These are phyloP conservation scores for Syrista parreyssii DNA, from an alignment of 2,888 invertebrate genomes.

Conservation along the genomic window DNA sequence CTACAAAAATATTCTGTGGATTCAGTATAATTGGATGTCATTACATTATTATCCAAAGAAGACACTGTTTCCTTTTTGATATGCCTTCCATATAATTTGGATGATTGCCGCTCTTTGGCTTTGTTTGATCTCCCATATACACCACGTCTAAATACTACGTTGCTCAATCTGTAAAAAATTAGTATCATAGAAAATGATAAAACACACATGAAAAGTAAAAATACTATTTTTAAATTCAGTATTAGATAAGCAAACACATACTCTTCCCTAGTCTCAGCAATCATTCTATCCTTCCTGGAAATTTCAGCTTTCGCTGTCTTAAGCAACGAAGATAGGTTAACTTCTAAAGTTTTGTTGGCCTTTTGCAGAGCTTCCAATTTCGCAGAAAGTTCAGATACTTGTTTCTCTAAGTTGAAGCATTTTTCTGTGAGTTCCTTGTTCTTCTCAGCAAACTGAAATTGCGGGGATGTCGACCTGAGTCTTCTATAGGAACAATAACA, in stretches of 20 bases:
- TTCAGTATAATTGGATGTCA: background rate
- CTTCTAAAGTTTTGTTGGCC: slow-evolving; percentile 57
- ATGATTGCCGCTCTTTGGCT: background rate
- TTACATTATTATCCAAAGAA: background rate
- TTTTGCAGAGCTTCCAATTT: slow-evolving; percentile 35
- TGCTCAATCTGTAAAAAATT: slow-evolving; percentile 53
- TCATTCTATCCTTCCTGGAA: slow-evolving; percentile 66
- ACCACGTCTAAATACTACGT: slow-evolving; percentile 51
- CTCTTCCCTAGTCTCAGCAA: slow-evolving; percentile 64
- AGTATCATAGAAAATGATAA: background rate
- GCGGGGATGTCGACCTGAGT: background rate
- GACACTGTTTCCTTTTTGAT: background rate
- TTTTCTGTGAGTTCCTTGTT: slow-evolving; percentile 49
- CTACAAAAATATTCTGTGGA: background rate
- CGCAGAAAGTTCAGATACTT: slow-evolving; percentile 40
- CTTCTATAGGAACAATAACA: background rate
- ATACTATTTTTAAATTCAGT: background rate
- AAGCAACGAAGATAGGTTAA: slow-evolving; percentile 66
- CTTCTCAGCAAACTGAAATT: slow-evolving; percentile 50
- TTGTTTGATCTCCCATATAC: background rate
- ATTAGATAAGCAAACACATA: slow-evolving; percentile 33
- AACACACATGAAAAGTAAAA: background rate
- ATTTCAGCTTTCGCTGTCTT: slow-evolving; percentile 68
- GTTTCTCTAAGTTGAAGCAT: slow-evolving; percentile 32
- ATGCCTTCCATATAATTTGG: background rate